These are phyloP conservation scores for Archivesica marissinica DNA, from an alignment of 1,140 invertebrate species.

Conservation along the genomic window DNA sequence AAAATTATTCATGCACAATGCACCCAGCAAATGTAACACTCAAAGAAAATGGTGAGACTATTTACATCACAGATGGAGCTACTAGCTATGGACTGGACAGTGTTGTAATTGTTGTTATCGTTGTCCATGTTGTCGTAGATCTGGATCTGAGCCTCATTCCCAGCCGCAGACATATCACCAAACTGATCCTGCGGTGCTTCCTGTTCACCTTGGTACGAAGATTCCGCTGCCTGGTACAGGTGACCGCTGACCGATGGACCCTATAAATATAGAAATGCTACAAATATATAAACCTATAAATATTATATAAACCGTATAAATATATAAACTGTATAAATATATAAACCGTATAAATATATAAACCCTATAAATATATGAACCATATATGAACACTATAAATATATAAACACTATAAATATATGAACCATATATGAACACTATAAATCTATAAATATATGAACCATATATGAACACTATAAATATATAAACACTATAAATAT, in stretches of 20 bases:
- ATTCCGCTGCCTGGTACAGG: constrained; percentile 50
- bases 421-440: too few relatives aligned
- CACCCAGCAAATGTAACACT: too few relatives aligned
- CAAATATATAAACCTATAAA: background rate
- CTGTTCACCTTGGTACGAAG: background rate
- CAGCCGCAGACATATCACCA: background rate
- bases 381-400: too few relatives aligned
- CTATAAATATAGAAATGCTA: background rate
- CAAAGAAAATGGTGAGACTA: background rate
- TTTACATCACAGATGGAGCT: constrained; percentile 30
- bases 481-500: too few relatives aligned
- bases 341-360: too few relatives aligned
- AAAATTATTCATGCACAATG: too few relatives aligned
- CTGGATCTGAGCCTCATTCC: constrained; percentile 36
- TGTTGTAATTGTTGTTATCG: background rate
- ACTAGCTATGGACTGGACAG: background rate
- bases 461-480: too few relatives aligned
- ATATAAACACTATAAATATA: too few relatives aligned
- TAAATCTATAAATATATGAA: too few relatives aligned
- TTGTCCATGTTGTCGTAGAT: constrained; percentile 4
- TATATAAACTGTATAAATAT: background rate
- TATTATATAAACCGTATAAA: background rate
- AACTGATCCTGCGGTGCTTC: background rate
- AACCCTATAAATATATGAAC: too few relatives aligned
- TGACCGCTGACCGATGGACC: constrained; percentile 27